Evolutionary conservation across 2,888 invertebrate genomes (phyloP).

Genomic region (Drepanosiphum platanoidis): DNA sequence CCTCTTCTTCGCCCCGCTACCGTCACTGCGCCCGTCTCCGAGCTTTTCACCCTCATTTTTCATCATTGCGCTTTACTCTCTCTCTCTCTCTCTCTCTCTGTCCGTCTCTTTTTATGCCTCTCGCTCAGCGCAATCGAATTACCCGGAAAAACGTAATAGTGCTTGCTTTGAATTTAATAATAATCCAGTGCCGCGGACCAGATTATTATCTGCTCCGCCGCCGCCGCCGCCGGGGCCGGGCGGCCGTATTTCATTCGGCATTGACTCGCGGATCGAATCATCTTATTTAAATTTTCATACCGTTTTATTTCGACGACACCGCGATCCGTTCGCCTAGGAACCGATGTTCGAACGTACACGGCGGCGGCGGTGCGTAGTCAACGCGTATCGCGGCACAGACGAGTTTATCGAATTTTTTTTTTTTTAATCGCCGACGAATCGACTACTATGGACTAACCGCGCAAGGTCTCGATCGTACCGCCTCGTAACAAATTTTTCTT

Average conservation of each 20-base stretch:
- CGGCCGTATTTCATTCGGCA: neutral
- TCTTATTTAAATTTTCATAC: neutral
- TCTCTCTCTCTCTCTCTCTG: neutral
- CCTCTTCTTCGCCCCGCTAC: slow-evolving; percentile 27
- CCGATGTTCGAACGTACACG: neutral
- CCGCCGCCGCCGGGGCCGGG: no score
- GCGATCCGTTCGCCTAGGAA: neutral
- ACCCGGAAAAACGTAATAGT: slow-evolving; percentile 25
- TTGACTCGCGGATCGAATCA: neutral
- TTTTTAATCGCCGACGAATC: no score
- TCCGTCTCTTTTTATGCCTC: neutral
- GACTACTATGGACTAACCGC: no score
- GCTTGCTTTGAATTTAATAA: slow-evolving; percentile 33
- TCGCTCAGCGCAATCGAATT: slow-evolving; percentile 49
- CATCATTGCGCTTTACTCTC: slow-evolving; percentile 19
- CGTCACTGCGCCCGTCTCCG: neutral
- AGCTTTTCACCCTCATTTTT: slow-evolving; percentile 51
- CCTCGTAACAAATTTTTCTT: neutral
- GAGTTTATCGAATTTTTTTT: no score
- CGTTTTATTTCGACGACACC: neutral
- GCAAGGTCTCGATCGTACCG: no score
- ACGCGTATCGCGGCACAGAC: no score
- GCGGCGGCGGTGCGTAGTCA: no score
- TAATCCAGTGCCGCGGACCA: neutral
- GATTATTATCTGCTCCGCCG: neutral